A percentile compares a stretch with the other conserved stretches of the same genome.
phyloP scores from a whole-genome alignment of 2,113 vertebrate species.

The Leptodactylus fuscus region DNA sequence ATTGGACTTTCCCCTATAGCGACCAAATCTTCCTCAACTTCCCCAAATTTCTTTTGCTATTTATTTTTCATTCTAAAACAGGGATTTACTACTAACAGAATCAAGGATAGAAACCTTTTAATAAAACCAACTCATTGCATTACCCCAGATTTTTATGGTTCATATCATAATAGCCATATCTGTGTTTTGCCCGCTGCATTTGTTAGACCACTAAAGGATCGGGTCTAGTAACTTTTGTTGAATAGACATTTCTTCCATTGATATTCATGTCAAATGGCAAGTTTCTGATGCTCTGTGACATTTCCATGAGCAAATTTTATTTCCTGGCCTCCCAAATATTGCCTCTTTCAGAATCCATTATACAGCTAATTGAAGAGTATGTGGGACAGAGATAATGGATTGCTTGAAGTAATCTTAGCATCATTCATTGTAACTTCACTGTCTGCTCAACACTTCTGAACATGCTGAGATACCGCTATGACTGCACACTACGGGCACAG shows the following conservation, averaged over 20 bases:
- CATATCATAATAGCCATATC: background rate
- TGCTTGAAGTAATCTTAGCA: slow-evolving; percentile 33
- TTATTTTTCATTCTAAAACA: too few relatives aligned
- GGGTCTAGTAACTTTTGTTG: background rate
- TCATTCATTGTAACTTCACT: slow-evolving; percentile 36
- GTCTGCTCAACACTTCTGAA: slow-evolving; percentile 27
- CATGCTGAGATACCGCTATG: slow-evolving; percentile 6
- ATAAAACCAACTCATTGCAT: background rate
- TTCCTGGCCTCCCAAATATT: slow-evolving; percentile 13
- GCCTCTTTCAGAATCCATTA: slow-evolving; percentile 5
- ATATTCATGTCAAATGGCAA: background rate
- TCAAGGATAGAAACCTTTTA: background rate
- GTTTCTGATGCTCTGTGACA: background rate
- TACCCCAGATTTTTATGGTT: background rate
- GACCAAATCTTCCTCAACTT: too few relatives aligned
- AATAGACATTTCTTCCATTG: background rate
- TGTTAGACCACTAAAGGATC: background rate
- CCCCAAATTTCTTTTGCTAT: too few relatives aligned
- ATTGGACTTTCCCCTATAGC: too few relatives aligned
- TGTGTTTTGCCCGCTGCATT: background rate
- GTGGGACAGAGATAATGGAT: slow-evolving; percentile 24
- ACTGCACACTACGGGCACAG: background rate
- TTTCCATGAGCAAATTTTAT: slow-evolving; percentile 22
- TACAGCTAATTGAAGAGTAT: slow-evolving; percentile 26
- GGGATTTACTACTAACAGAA: too few relatives aligned